These are phyloP conservation scores for Aphelenchoides bicaudatus DNA, from an alignment of 2,888 invertebrate genomes.

Conservation along the genomic window DNA sequence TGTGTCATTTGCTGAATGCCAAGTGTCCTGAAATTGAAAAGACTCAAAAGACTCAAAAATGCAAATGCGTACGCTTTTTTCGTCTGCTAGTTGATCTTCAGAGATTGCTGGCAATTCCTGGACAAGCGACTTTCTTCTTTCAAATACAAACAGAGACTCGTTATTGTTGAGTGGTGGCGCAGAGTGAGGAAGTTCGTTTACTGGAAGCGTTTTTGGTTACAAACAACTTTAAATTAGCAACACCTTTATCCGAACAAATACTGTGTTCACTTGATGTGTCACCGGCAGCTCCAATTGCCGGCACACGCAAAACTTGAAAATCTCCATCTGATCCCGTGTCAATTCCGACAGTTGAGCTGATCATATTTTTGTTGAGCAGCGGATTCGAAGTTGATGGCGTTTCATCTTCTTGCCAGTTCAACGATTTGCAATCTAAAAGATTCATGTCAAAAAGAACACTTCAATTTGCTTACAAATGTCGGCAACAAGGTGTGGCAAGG, in stretches of 20 bases:
- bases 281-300: neutral
- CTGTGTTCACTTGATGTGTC: too few species aligned
- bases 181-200: neutral
- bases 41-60: constrained; percentile 3
- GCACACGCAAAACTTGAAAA: constrained; percentile 5
- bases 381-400: neutral
- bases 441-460: too few species aligned
- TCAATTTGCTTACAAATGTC: too few species aligned
- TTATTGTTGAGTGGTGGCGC: constrained; percentile 16
- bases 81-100: constrained; percentile 21
- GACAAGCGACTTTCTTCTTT: constrained; percentile 20
- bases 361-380: too few species aligned
- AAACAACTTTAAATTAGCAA: too few species aligned
- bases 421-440: too few species aligned
- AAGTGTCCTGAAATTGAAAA: neutral
- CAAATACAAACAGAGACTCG: constrained; percentile 16
- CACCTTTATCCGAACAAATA: too few species aligned
- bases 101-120: constrained; percentile 24
- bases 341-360: neutral
- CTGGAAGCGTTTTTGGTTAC: too few species aligned
- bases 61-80: too few species aligned
- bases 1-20: neutral
- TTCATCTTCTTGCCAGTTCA: too few species aligned
- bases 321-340: constrained; percentile 3
- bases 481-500: too few species aligned